Evolutionary conservation across 2,888 invertebrate species (phyloP), one percentile per base, ranked within the genome.

Genomic region (Drosophila borealis): DNA sequence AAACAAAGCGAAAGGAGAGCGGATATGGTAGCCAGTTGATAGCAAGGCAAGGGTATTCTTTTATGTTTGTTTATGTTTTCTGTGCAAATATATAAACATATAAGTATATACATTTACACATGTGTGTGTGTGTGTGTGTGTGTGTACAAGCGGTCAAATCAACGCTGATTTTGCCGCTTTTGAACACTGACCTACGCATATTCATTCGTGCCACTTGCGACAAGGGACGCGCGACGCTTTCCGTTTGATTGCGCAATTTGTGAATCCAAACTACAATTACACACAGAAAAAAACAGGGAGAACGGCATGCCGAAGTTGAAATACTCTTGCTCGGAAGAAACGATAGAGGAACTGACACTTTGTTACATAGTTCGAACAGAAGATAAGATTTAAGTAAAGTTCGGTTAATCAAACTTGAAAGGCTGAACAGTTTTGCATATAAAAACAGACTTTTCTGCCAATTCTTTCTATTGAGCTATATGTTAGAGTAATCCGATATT

Each of bases 131-230:
- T 6, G 4, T 39, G 11, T 34, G 13, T 42, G 11, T 39, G 37
- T 33, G 42, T 37, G 6, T 29, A 44, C 49, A 13, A 49, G 44
- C 42, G 50, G 41, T 66, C 41, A 66, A 33, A 14, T 67, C 13
- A 6, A 45, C 14, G 37, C 19, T 21, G 42, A 21, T 44, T 6
- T 41, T 41, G 33, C 21, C 48, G 42, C 33, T 68, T 71, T 73
- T 72, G 64, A 61, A 17, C 54, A 73, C 78, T 78, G 75, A 78
- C 78, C 75, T 78, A 78, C 64, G 63, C 55, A 60, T 25, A 50
- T 41, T 36, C 39, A 33, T 56, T 44, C 42, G n/a, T 14, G 34
- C 11, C 10, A 36, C 34, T 10, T 36, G 34, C 34, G 34, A 42
- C 25, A 25, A 25, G 25, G 6, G 25, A 25, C 14, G 42, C 14